These are phyloP conservation scores for Lycophotia porphyrea DNA, from an alignment of 2,888 invertebrate genomes.

Conservation along the genomic window DNA sequence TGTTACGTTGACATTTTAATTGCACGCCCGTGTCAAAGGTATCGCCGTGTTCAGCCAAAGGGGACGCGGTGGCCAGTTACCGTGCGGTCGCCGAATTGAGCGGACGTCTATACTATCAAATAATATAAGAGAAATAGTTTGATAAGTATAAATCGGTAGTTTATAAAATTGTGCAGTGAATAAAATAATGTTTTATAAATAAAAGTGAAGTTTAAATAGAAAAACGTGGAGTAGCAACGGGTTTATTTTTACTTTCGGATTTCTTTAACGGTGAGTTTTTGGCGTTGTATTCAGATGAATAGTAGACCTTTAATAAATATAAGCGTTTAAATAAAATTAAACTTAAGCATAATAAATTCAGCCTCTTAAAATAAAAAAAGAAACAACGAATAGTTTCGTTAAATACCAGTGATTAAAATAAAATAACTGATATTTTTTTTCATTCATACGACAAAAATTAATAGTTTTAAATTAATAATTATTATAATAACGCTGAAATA, in stretches of 20 bases:
- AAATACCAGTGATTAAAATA: background rate
- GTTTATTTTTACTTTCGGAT: slow-evolving; percentile 9
- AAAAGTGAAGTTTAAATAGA: slow-evolving; percentile 28
- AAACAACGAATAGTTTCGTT: background rate
- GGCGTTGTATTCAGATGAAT: background rate
- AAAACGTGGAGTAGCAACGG: background rate
- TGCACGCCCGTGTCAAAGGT: slow-evolving; percentile 66
- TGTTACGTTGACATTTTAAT: slow-evolving; percentile 68
- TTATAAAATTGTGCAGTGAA: slow-evolving; percentile 45
- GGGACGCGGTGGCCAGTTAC: slow-evolving; percentile 48
- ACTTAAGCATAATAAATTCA: background rate
- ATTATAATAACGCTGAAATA: slow-evolving; percentile 30
- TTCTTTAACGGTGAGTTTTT: slow-evolving; percentile 42
- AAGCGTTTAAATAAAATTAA: background rate
- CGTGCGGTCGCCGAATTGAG: slow-evolving; percentile 9
- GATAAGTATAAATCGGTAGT: slow-evolving; percentile 16
- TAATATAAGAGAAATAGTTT: slow-evolving; percentile 36
- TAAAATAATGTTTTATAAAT: slow-evolving; percentile 36
- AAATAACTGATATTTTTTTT: background rate
- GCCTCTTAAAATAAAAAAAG: background rate
- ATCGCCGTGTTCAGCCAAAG: slow-evolving; percentile 60
- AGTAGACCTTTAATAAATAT: background rate
- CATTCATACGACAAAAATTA: slow-evolving; percentile 4
- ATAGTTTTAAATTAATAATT: slow-evolving; percentile 26
- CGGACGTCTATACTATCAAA: slow-evolving; percentile 35